phyloP scores from a whole-genome alignment of 2,113 vertebrate species.

The Oxyura jamaicensis region DNA sequence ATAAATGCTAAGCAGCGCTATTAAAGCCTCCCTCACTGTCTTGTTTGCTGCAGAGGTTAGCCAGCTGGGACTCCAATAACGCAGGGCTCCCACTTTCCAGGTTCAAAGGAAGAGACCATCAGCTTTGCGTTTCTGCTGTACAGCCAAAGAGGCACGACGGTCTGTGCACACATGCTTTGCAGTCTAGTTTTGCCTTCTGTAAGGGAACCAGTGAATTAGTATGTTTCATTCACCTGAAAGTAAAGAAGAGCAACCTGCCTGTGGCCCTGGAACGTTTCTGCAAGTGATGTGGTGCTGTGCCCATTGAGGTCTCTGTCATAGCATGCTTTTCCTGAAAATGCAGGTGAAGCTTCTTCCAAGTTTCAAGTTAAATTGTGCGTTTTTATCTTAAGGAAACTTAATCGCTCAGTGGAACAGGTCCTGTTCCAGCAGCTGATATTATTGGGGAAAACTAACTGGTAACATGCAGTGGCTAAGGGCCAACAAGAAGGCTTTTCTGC shows the following conservation, averaged over 20 bases:
- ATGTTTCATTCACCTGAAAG: neutral
- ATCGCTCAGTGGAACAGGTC: neutral
- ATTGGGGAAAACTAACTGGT: neutral
- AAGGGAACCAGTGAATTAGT: neutral
- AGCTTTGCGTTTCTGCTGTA: neutral
- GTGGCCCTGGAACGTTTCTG: neutral
- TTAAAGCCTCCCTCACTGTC: neutral
- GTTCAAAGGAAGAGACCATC: neutral
- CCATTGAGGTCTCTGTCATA: neutral
- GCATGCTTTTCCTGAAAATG: conserved; percentile 3
- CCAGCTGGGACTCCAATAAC: neutral
- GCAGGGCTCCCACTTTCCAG: neutral
- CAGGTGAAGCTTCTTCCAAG: neutral
- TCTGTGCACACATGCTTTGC: rapidly evolving
- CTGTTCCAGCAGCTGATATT: neutral
- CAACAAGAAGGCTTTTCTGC: neutral
- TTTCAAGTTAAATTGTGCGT: neutral
- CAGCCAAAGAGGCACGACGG: neutral
- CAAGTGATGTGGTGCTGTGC: neutral
- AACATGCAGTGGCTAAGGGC: neutral
- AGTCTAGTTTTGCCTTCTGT: neutral
- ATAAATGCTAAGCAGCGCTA: neutral
- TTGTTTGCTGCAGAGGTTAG: neutral
- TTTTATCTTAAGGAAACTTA: neutral
- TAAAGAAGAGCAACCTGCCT: neutral